Conservation (phyloP, 2,797 vertebrate species). For the Salmo trutta region DNA sequence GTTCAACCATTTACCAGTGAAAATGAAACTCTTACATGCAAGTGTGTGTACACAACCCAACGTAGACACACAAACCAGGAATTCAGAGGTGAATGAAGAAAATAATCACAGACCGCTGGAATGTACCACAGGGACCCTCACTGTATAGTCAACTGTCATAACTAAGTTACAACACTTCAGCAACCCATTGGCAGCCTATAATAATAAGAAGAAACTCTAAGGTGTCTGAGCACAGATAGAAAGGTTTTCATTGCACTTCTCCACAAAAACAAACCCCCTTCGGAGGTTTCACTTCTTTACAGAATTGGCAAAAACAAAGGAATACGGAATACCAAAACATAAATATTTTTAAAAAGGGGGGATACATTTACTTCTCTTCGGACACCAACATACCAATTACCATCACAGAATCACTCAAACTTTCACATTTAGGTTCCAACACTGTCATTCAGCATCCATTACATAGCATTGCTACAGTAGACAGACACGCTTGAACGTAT, state of each 20-base stretch:
- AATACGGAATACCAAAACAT: not conserved
- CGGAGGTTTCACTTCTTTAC: slow-evolving; percentile 21
- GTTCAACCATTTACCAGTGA: slow-evolving; percentile 12
- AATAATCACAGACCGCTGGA: slow-evolving; percentile 32
- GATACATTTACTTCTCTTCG: not conserved
- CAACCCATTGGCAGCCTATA: not conserved
- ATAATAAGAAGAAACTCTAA: slow-evolving; percentile 11
- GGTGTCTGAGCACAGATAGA: slow-evolving; percentile 28
- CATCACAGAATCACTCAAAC: not conserved
- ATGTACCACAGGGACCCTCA: slow-evolving; percentile 15
- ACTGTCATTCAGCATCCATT: not conserved
- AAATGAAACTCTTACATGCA: slow-evolving; percentile 36
- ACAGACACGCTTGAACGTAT: not conserved
- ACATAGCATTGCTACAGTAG: not conserved
- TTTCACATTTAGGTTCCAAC: not conserved
- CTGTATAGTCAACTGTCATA: slow-evolving; percentile 15
- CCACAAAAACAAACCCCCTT: slow-evolving; percentile 15
- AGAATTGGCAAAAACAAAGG: slow-evolving; percentile 6
- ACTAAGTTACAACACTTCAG: slow-evolving; percentile 20
- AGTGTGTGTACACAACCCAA: slow-evolving; percentile 31
- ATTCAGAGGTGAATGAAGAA: slow-evolving; percentile 26
- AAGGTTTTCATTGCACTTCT: slow-evolving; percentile 57
- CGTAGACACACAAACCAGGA: slow-evolving; percentile 35
- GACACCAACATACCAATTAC: not conserved
- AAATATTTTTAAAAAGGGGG: slow-evolving; percentile 12